These are phyloP conservation scores for Bambusicola thoracicus DNA, from an alignment of 2,113 vertebrate species.

Conservation along the genomic window DNA sequence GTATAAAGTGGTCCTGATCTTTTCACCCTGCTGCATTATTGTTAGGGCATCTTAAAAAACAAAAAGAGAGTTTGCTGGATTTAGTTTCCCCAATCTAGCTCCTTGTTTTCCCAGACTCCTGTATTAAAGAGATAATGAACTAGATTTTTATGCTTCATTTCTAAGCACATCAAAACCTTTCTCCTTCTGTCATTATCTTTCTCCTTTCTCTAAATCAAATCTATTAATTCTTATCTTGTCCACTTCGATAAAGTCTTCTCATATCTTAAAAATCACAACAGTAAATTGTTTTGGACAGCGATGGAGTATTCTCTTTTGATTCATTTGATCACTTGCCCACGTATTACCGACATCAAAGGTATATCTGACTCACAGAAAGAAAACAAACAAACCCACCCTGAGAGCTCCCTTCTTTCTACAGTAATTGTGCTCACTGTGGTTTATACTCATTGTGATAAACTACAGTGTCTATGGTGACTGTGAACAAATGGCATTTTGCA, in stretches of 20 bases:
- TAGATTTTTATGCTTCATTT: slow-evolving; percentile 72
- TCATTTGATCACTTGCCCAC: slow-evolving; percentile 41
- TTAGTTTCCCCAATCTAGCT: slow-evolving; percentile 72
- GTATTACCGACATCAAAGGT: slow-evolving; percentile 17
- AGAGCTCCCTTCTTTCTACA: neutral
- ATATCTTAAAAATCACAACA: slow-evolving; percentile 31
- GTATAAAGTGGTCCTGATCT: slow-evolving; percentile 88
- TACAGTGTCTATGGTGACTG: neutral
- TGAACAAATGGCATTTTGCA: neutral
- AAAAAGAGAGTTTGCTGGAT: slow-evolving; percentile 75
- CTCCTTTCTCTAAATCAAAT: neutral
- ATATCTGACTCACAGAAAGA: neutral
- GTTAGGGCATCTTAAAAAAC: slow-evolving; percentile 82
- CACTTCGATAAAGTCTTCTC: neutral
- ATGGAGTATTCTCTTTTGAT: slow-evolving; percentile 1
- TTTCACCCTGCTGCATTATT: slow-evolving; percentile 87
- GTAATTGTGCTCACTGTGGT: neutral
- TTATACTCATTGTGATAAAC: neutral
- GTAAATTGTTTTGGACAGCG: slow-evolving; percentile 5
- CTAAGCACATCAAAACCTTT: slow-evolving; percentile 49
- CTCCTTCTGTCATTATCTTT: neutral
- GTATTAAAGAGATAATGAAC: slow-evolving; percentile 75
- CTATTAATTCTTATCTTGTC: neutral
- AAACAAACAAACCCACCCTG: slow-evolving; percentile 58
- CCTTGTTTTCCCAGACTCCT: slow-evolving; percentile 77